Conservation (phyloP, 2,113 vertebrate species). For the Halcyon malimbica region DNA sequence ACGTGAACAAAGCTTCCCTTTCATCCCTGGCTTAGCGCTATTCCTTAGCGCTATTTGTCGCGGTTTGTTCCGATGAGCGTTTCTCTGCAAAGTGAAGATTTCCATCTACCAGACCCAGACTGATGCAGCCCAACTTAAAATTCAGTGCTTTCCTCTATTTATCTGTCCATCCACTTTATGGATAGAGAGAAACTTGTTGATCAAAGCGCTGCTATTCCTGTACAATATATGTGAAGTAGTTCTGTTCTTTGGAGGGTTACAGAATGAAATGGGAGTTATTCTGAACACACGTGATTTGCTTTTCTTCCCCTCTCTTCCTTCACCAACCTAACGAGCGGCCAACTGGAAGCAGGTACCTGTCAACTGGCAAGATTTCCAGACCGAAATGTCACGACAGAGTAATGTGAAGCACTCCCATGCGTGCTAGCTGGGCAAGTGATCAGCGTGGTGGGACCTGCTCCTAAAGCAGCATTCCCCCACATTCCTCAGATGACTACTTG, state of each 20-base stretch:
- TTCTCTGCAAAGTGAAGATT: neutral
- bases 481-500: conserved; percentile 21
- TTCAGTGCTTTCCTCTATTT: neutral
- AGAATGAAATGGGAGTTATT: neutral
- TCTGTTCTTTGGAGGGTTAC: neutral
- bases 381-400: neutral
- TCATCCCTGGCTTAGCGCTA: neutral
- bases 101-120: neutral
- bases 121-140: neutral
- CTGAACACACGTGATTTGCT: neutral
- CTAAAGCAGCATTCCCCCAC: neutral
- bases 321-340: neutral
- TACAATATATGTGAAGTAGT: neutral
- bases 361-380: neutral
- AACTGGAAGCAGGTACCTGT: conserved; percentile 11
- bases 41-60: neutral
- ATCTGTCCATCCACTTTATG: neutral
- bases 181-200: neutral
- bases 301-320: neutral
- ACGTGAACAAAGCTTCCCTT: neutral
- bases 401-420: neutral
- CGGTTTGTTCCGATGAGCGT: fast-evolving
- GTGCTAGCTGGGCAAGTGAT: neutral
- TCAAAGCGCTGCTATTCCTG: neutral
- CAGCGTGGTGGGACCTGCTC: neutral